These are phyloP conservation scores for Hartigia nigra DNA, from an alignment of 2,888 invertebrate genomes.

Conservation along the genomic window DNA sequence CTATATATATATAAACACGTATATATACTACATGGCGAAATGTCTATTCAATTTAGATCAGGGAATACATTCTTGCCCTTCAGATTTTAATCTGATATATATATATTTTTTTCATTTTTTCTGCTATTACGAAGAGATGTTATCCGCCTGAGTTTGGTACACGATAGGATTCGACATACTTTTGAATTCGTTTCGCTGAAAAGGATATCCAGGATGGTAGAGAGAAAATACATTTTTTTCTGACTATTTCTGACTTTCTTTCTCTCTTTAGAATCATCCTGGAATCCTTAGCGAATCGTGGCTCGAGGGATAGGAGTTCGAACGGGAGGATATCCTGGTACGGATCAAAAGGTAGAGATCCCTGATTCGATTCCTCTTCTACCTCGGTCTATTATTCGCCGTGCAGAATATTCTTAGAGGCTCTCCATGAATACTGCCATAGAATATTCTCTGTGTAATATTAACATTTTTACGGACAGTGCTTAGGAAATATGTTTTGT, in stretches of 20 bases:
- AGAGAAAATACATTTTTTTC: not conserved
- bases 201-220: not conserved
- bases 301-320: not conserved
- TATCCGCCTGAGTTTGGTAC: not conserved
- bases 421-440: not conserved
- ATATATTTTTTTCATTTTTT: not conserved
- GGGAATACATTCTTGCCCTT: not conserved
- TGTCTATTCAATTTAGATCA: slow-evolving; percentile 23
- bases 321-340: not conserved
- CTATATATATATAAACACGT: slow-evolving; percentile 11
- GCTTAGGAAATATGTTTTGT: not conserved
- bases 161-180: not conserved
- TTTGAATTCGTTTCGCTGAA: not conserved
- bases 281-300: not conserved
- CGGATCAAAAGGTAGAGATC: not conserved
- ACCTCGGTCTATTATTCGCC: not conserved
- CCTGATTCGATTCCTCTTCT: not conserved
- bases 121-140: not conserved
- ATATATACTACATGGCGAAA: slow-evolving; percentile 25
- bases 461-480: not conserved
- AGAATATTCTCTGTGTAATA: not conserved
- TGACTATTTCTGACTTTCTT: not conserved
- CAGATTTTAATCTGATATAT: not conserved
- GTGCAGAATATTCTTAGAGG: not conserved
- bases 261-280: not conserved